Percentiles rank a stretch among this genome's conserved stretches.
Evolutionary conservation across 2,113 vertebrate species (phyloP).

Genomic region (Psilopsiagon aymara): DNA sequence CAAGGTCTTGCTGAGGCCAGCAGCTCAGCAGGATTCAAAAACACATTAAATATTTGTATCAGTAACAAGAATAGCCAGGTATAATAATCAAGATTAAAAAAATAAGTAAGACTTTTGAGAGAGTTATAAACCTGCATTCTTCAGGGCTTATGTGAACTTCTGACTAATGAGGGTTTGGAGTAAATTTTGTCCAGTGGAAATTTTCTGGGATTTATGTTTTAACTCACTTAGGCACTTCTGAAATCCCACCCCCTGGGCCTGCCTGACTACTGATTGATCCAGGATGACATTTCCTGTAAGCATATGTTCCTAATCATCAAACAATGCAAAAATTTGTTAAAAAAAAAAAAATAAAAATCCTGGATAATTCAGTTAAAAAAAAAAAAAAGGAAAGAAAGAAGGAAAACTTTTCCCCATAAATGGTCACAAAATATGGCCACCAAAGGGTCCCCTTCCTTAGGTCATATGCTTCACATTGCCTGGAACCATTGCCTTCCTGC

Average conservation of each 20-base stretch:
- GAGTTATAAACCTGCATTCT: constrained; percentile 47
- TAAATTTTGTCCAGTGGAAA: constrained; percentile 50
- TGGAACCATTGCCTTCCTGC: not conserved
- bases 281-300: constrained; percentile 50
- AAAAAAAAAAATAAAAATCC: not conserved
- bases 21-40: constrained; percentile 43
- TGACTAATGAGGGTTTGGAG: constrained; percentile 49
- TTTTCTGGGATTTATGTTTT: constrained; percentile 54
- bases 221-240: constrained; percentile 63
- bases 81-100: constrained; percentile 56
- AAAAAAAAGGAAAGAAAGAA: not conserved
- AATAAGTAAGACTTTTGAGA: constrained; percentile 19
- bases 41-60: constrained; percentile 23
- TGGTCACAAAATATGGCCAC: constrained; percentile 3
- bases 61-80: constrained; percentile 46
- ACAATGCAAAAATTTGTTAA: constrained; percentile 48
- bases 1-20: constrained; percentile 20
- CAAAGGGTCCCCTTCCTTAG: not conserved
- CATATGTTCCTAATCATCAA: constrained; percentile 57
- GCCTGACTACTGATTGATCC: constrained; percentile 56
- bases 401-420: constrained; percentile 2
- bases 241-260: constrained; percentile 56
- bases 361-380: not conserved
- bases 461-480: not conserved
- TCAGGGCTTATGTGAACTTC: constrained; percentile 55